Evolutionary conservation across 1,140 invertebrate species (phyloP).

Genomic region (Zaprionus africanus): DNA sequence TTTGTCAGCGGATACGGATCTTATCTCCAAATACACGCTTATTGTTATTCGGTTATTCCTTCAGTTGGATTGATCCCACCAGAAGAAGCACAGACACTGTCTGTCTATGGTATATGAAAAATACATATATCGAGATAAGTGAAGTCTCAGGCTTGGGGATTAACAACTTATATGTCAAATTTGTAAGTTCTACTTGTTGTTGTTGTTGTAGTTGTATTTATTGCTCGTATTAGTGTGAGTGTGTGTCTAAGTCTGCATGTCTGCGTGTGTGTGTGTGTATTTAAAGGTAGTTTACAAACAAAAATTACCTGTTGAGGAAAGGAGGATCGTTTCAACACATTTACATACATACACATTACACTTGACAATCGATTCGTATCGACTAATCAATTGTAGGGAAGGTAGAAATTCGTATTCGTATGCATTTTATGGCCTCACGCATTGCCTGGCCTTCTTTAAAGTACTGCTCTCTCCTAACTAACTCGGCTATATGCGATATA

Average conservation of each 20-base stretch:
- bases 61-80: slow-evolving; percentile 1
- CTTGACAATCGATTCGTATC: slow-evolving; percentile 14
- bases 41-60: slow-evolving; percentile 6
- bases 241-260: slow-evolving; percentile 4
- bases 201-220: background rate
- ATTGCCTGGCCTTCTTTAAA: slow-evolving; percentile 10
- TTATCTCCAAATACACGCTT: background rate
- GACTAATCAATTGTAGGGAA: background rate
- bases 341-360: slow-evolving; percentile 41
- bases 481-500: background rate
- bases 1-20: background rate
- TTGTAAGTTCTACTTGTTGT: background rate
- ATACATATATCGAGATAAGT: background rate
- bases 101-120: background rate
- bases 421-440: background rate
- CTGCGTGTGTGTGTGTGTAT: slow-evolving; percentile 18
- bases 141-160: background rate
- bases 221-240: background rate
- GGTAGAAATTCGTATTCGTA: slow-evolving; percentile 5
- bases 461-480: slow-evolving; percentile 17
- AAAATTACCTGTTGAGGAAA: slow-evolving; percentile 57
- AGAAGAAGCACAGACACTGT: slow-evolving; percentile 6
- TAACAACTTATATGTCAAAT: background rate
- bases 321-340: slow-evolving; percentile 35
- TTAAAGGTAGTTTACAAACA: slow-evolving; percentile 25